Base-by-base conservation (phyloP, 1,140 invertebrate species). In the Aleiodes sp. region DNA sequence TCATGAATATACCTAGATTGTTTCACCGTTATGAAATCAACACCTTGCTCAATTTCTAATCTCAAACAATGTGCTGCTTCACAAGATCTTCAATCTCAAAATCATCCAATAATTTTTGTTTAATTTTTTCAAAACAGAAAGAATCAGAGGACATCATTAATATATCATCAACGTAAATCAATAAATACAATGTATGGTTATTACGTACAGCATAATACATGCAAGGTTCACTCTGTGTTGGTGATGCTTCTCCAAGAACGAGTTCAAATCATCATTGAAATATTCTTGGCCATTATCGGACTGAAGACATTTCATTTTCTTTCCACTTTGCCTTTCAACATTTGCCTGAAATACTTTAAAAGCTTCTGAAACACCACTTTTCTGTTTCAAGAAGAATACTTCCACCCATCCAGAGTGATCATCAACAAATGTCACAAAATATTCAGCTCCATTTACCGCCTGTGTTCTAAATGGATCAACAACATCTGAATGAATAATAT, bases 251-350 rank as follows among this genome's bases (percentile, higher is more conserved):
- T n/a, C n/a, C 4, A 79, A 69, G 66, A 73, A 80, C 26, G 61
- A 64, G 61, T 68, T 61, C 26, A 82, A 63, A 19, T 73, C 56
- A 70, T 73, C 31, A 70, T 73, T 76, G 9, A 70, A 69, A 68
- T 80, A 82, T 72, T 84, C 82, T 31, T 74, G 57, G 10, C 79
- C 83, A 60, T 77, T 78, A 57, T 84, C 83, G 8, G 72, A 77
- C 62, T 72, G 71, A 8, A 84, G 12, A 2, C 28, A 46, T 71
- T 76, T 71, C 57, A 73, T 71, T 68, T 75, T 69, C 46, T 64
- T 39, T 43, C 73, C 61, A 24, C 74, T 78, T 77, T 79, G 31
- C 33, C 72, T 75, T 74, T 78, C 68, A 70, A 74, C 74, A 12
- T 72, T n/a, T 19, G 8, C 39, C 46, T 75, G 74, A 28, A 75